A percentile compares a stretch with the other conserved stretches of the same genome.
phyloP scores from a whole-genome alignment of 2,888 invertebrate species.

The Ennomos erosarius region DNA sequence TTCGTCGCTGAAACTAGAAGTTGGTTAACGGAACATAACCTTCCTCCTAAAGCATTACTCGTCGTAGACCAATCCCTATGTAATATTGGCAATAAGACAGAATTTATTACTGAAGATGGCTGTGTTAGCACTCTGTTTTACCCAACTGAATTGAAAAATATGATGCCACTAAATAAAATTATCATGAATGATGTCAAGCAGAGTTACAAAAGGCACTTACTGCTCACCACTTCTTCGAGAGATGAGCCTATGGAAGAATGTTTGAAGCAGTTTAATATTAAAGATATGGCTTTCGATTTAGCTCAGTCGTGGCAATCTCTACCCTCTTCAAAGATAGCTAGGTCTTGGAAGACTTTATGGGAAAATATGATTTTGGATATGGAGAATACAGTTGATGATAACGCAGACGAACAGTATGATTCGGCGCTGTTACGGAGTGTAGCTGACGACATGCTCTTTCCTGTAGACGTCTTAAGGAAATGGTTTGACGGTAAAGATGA shows the following conservation, averaged over 20 bases:
- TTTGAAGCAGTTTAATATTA: constrained; percentile 12
- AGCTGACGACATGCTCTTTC: constrained; percentile 16
- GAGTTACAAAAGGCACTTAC: constrained; percentile 29
- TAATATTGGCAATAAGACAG: constrained; percentile 3
- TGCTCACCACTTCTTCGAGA: constrained; percentile 6
- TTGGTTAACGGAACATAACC: constrained; percentile 31
- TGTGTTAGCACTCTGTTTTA: constrained; percentile 32
- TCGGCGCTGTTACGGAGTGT: constrained; percentile 11
- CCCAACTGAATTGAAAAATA: constrained; percentile 38
- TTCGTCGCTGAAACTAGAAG: constrained; percentile 34
- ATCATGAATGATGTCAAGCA: constrained; percentile 37
- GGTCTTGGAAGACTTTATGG: constrained; percentile 23
- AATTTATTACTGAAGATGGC: constrained; percentile 7
- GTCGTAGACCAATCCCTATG: constrained; percentile 40
- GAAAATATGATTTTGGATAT: constrained; percentile 20
- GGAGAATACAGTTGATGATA: background rate
- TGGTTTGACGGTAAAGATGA: constrained; percentile 22
- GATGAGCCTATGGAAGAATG: constrained; percentile 5
- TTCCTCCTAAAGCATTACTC: constrained; percentile 39
- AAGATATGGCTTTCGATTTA: constrained; percentile 15
- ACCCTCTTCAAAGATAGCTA: constrained; percentile 8
- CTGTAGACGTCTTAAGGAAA: constrained; percentile 12
- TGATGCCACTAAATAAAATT: constrained; percentile 42
- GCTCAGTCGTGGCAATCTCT: constrained; percentile 16
- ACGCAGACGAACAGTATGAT: constrained; percentile 1